phyloP scores from a whole-genome alignment of 2,888 invertebrate species.

The Sarcophaga caerulescens region DNA sequence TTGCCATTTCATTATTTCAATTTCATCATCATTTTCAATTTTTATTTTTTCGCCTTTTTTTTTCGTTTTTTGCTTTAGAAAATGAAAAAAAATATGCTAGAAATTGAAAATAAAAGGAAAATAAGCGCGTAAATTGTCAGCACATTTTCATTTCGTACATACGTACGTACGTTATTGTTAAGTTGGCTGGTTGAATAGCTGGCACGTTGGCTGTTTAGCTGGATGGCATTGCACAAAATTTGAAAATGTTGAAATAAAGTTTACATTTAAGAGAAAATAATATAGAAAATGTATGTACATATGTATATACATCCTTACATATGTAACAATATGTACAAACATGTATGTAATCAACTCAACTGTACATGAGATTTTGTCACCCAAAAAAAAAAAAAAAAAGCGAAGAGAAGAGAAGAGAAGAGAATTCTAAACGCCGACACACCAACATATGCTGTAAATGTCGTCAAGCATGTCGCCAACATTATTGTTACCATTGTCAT shows the following conservation, averaged over 20 bases:
- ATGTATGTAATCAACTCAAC: too few species aligned
- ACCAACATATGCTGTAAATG: background rate
- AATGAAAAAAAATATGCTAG: background rate
- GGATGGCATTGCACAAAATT: slow-evolving; percentile 5
- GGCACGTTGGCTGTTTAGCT: background rate
- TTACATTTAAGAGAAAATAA: background rate
- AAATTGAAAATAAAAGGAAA: slow-evolving; percentile 13
- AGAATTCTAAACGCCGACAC: background rate
- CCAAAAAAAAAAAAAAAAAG: background rate
- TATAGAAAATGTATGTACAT: background rate
- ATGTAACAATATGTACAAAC: too few species aligned
- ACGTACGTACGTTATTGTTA: background rate
- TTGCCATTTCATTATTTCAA: slow-evolving; percentile 7
- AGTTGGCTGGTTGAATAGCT: slow-evolving; percentile 7
- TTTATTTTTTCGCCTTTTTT: background rate
- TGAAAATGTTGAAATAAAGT: slow-evolving; percentile 25
- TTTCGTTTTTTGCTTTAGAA: background rate
- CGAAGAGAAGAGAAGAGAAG: too few species aligned
- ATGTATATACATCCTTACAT: background rate
- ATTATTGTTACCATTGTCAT: background rate
- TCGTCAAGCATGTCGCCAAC: slow-evolving; percentile 18
- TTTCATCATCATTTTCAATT: background rate
- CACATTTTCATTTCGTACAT: slow-evolving; percentile 33
- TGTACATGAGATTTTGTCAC: too few species aligned
- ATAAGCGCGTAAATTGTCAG: slow-evolving; percentile 45